Conservation (phyloP, 2,888 invertebrate species). For the Drosophila putrida region DNA sequence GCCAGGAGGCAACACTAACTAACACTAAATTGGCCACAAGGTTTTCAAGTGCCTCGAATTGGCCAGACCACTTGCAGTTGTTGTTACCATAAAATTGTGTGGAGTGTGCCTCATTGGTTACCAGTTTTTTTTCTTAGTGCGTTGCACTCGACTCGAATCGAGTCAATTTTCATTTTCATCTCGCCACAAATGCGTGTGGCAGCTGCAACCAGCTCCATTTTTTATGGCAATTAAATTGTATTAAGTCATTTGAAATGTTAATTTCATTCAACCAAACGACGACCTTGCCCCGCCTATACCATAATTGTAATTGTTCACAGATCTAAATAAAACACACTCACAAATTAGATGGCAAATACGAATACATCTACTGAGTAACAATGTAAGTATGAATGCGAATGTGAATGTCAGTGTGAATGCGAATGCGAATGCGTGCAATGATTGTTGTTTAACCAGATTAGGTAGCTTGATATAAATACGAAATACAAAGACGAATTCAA, state of each 20-base stretch:
- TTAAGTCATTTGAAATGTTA: slow-evolving; percentile 71
- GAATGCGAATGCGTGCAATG: slow-evolving; percentile 60
- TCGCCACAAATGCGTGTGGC: slow-evolving; percentile 19
- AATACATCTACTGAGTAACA: not conserved
- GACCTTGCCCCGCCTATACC: slow-evolving; percentile 69
- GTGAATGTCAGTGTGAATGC: not conserved
- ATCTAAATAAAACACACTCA: slow-evolving; percentile 18
- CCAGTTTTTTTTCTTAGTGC: slow-evolving; percentile 21
- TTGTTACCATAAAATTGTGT: not conserved
- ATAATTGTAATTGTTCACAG: slow-evolving; percentile 57
- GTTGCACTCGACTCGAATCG: slow-evolving; percentile 20
- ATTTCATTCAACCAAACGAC: slow-evolving; percentile 54
- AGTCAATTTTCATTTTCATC: slow-evolving; percentile 20
- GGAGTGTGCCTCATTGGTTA: not conserved
- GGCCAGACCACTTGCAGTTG: slow-evolving; percentile 13
- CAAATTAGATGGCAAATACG: slow-evolving; percentile 10
- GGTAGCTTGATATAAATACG: slow-evolving; percentile 23
- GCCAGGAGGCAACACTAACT: slow-evolving; percentile 7
- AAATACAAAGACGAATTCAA: slow-evolving; percentile 8
- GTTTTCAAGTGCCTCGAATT: slow-evolving; percentile 15
- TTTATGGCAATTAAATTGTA: slow-evolving; percentile 60
- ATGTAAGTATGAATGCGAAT: too few species aligned
- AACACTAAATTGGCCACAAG: slow-evolving; percentile 30
- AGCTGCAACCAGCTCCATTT: slow-evolving; percentile 18
- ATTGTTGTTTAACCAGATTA: slow-evolving; percentile 65